Evolutionary conservation across 2,113 vertebrate genomes (phyloP).

Genomic region (Rattus rattus): DNA sequence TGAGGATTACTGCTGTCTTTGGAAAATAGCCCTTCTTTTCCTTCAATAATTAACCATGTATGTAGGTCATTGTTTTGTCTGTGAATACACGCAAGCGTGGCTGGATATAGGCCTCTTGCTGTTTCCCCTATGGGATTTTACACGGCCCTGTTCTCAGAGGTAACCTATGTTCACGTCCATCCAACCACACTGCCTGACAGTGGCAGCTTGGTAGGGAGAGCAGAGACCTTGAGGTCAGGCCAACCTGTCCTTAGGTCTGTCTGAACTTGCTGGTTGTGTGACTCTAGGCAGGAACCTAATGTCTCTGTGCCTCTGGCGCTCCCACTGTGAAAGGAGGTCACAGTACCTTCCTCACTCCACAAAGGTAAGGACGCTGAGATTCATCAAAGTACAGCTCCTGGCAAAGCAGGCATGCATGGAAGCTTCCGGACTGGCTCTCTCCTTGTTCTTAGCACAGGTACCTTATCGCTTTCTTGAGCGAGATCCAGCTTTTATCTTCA

Average conservation of each 20-base stretch:
- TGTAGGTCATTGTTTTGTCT: not conserved
- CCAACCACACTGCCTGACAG: not conserved
- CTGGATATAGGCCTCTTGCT: not conserved
- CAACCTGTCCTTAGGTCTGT: not conserved
- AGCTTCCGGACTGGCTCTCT: not conserved
- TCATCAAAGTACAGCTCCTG: not conserved
- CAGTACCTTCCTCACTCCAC: not conserved
- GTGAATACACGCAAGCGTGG: not conserved
- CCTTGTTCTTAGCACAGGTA: not conserved
- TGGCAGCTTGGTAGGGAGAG: not conserved
- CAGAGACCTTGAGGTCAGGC: not conserved
- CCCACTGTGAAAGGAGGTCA: not conserved
- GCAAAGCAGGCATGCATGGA: not conserved
- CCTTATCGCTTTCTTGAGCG: not conserved
- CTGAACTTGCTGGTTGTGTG: not conserved
- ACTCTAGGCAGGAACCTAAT: not conserved
- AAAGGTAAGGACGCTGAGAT: not conserved
- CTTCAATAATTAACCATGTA: not conserved
- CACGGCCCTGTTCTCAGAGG: not conserved
- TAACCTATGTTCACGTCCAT: not conserved
- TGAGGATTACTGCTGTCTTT: not conserved
- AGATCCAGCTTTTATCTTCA: conserved; percentile 51
- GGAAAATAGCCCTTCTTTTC: conserved; percentile 14
- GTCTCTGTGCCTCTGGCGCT: not conserved
- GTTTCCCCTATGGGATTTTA: not conserved